Evolutionary conservation across 2,797 vertebrate genomes (phyloP).

Genomic region (Ptychobarbus kaznakovi): DNA sequence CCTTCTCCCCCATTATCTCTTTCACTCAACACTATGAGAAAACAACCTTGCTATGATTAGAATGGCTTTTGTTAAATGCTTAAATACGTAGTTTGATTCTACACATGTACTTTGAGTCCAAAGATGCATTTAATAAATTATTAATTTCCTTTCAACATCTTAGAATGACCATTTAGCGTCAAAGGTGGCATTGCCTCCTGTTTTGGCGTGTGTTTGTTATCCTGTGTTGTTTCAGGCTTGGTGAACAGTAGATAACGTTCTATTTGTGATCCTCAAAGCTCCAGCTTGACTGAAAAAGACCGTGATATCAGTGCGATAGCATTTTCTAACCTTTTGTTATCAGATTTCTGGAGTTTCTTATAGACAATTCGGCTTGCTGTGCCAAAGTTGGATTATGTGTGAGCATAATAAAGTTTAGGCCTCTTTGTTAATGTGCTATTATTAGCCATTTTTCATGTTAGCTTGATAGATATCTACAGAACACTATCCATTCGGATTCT

Average conservation of each 20-base stretch:
- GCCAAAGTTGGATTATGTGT: constrained; percentile 64
- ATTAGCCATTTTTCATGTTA: constrained; percentile 60
- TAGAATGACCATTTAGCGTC: not conserved
- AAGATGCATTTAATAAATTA: not conserved
- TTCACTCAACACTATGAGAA: constrained; percentile 62
- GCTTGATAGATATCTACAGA: constrained; percentile 52
- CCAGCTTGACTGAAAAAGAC: constrained; percentile 24
- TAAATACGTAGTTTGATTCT: not conserved
- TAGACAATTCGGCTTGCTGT: constrained; percentile 31
- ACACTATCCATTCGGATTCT: constrained; percentile 54
- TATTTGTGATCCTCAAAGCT: constrained; percentile 64
- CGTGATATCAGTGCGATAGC: constrained; percentile 9
- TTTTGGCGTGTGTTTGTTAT: not conserved
- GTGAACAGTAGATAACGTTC: constrained; percentile 57
- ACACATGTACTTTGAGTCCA: not conserved
- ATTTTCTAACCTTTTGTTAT: constrained; percentile 40
- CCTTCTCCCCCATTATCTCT: constrained; percentile 46
- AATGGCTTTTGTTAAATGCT: not conserved
- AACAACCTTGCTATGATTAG: not conserved
- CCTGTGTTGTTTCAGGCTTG: constrained; percentile 31
- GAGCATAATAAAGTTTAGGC: constrained; percentile 50
- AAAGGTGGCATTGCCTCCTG: not conserved
- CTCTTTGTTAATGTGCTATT: constrained; percentile 58
- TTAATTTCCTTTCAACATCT: not conserved
- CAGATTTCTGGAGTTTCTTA: constrained; percentile 38